Evolutionary conservation across 92 coral and sea anemone genomes (phyloP).

Genomic region (Paramuricea clavata): DNA sequence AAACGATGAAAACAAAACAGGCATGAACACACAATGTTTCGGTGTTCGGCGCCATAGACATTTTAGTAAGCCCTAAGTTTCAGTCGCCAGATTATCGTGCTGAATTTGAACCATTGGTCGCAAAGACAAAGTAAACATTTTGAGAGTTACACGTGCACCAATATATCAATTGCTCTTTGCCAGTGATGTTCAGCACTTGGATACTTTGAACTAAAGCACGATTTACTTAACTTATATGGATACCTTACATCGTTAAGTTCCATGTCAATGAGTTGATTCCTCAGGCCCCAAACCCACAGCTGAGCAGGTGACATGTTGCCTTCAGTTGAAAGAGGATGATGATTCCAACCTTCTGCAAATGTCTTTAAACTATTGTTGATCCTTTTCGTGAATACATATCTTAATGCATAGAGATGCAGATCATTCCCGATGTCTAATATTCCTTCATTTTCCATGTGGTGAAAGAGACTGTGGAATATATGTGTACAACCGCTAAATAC

Average conservation of each 20-base stretch:
- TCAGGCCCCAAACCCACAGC: constrained; percentile 74
- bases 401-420: constrained; percentile 66
- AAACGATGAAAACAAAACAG: too few relatives aligned
- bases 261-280: constrained; percentile 25
- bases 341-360: constrained; percentile 76
- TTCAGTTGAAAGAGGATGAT: constrained; percentile 72
- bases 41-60: too few relatives aligned
- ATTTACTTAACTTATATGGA: neutral
- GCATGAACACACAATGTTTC: too few relatives aligned
- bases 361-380: constrained; percentile 59
- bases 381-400: constrained; percentile 59
- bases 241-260: constrained; percentile 1
- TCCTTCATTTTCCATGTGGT: constrained; percentile 63
- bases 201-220: too few relatives aligned
- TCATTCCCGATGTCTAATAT: constrained; percentile 64
- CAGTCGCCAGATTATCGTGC: too few relatives aligned
- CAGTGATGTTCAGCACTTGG: too few relatives aligned
- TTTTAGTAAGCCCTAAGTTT: too few relatives aligned
- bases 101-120: too few relatives aligned
- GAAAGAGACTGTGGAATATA: constrained; percentile 56
- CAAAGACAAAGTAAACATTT: too few relatives aligned
- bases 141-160: too few relatives aligned
- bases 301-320: constrained; percentile 76
- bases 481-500: constrained; percentile 62
- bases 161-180: too few relatives aligned